phyloP scores from a whole-genome alignment of 2,888 invertebrate genomes.

The Leptopterna dolabrata region DNA sequence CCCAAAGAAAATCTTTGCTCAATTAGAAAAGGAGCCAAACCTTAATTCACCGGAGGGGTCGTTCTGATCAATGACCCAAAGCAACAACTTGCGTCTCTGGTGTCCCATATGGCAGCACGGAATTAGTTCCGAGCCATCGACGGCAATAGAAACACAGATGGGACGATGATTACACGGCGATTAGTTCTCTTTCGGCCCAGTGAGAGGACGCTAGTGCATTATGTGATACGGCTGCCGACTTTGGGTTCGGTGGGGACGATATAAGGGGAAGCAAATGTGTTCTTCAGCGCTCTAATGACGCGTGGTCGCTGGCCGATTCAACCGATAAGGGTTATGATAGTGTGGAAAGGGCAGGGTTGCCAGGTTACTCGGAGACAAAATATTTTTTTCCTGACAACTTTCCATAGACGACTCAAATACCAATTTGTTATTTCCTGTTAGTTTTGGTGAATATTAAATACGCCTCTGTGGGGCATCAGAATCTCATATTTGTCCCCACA shows the following conservation, averaged over 20 bases:
- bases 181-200: neutral
- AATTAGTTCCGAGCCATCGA: slow-evolving; percentile 34
- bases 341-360: too few relatives aligned
- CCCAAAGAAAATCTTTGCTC: neutral
- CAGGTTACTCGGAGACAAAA: too few relatives aligned
- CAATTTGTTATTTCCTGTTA: too few relatives aligned
- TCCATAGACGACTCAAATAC: too few relatives aligned
- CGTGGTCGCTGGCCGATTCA: neutral
- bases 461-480: too few relatives aligned
- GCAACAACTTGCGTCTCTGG: slow-evolving; percentile 1
- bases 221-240: neutral
- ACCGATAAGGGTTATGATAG: too few relatives aligned
- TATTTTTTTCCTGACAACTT: too few relatives aligned
- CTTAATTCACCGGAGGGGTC: neutral
- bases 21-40: neutral
- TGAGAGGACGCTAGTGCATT: neutral
- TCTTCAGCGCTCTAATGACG: slow-evolving; percentile 11
- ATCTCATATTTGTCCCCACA: too few relatives aligned
- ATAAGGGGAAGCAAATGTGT: neutral
- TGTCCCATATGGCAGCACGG: neutral
- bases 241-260: neutral
- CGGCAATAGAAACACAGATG: slow-evolving; percentile 30
- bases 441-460: too few relatives aligned
- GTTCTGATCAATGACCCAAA: neutral
- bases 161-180: slow-evolving; percentile 37